Percentiles rank a stretch among this genome's conserved stretches.
Evolutionary conservation across 1,140 invertebrate genomes (phyloP).

Genomic region (Cyclargus thomasi): DNA sequence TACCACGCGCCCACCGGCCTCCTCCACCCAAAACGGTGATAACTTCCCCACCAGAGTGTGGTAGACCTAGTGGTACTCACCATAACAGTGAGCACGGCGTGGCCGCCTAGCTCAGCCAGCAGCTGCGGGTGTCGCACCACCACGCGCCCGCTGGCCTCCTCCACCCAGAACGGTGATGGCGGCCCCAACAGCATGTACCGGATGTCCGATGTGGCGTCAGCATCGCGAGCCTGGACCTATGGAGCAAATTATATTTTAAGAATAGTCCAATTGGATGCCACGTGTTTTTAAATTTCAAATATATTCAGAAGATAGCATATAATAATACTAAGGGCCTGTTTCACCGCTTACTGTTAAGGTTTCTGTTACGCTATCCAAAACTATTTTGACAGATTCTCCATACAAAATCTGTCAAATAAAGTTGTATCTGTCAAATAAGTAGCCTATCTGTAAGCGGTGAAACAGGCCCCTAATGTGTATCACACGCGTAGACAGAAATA

Average conservation of each 20-base stretch:
- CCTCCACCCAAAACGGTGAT: conserved; percentile 82
- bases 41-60: conserved; percentile 83
- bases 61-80: conserved; percentile 72
- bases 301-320: too few species aligned
- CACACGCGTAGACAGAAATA: too few species aligned
- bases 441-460: too few species aligned
- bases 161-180: conserved; percentile 81
- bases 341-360: too few species aligned
- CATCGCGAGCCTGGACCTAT: conserved; percentile 83
- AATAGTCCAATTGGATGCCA: too few species aligned
- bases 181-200: conserved; percentile 83
- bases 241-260: neutral
- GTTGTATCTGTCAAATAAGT: too few species aligned
- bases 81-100: conserved; percentile 75
- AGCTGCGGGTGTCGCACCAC: conserved; percentile 77
- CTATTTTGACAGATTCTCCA: too few species aligned
- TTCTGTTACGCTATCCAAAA: too few species aligned
- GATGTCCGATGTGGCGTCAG: conserved; percentile 87
- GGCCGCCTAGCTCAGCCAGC: conserved; percentile 77
- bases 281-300: too few species aligned
- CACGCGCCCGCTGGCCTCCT: conserved; percentile 82
- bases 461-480: too few species aligned
- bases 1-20: conserved; percentile 82
- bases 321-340: too few species aligned
- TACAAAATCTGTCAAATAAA: too few species aligned